phyloP scores from a whole-genome alignment of 2,113 vertebrate species.

The Psephotus haematonotus region DNA sequence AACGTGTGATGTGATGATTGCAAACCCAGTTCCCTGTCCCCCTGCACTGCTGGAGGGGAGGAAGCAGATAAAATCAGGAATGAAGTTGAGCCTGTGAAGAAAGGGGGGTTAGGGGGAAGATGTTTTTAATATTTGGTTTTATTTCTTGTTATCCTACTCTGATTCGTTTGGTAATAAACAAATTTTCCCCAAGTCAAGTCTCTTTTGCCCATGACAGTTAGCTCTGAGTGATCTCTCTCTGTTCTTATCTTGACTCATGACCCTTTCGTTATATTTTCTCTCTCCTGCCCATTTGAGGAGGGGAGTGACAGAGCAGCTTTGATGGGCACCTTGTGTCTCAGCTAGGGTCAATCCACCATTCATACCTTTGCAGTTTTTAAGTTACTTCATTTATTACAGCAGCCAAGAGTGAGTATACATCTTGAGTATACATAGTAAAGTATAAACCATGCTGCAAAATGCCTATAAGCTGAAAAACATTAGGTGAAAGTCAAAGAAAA shows the following conservation, averaged over 20 bases:
- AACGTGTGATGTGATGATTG: fast-evolving
- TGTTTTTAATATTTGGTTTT: background rate
- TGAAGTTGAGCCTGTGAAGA: background rate
- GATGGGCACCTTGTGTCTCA: background rate
- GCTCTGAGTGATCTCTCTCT: background rate
- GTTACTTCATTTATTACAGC: background rate
- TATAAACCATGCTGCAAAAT: background rate
- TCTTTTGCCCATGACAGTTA: background rate
- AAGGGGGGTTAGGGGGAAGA: background rate
- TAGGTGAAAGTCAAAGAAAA: background rate
- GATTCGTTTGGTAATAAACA: background rate
- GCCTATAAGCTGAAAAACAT: background rate
- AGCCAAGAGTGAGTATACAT: background rate
- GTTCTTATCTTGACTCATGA: fast-evolving
- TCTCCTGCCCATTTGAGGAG: background rate
- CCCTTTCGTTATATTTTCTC: background rate
- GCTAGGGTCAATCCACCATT: background rate
- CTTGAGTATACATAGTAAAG: background rate
- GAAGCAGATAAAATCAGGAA: background rate
- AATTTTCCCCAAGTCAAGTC: background rate
- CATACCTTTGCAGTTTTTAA: background rate
- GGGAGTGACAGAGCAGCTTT: background rate
- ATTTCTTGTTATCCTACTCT: background rate
- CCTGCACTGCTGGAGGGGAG: background rate
- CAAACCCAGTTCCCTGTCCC: fast-evolving